Percentiles rank a stretch among this genome's conserved stretches.
These are phyloP conservation scores for Empidonax alnorum DNA, from an alignment of 2,113 vertebrate genomes.

Conservation along the genomic window DNA sequence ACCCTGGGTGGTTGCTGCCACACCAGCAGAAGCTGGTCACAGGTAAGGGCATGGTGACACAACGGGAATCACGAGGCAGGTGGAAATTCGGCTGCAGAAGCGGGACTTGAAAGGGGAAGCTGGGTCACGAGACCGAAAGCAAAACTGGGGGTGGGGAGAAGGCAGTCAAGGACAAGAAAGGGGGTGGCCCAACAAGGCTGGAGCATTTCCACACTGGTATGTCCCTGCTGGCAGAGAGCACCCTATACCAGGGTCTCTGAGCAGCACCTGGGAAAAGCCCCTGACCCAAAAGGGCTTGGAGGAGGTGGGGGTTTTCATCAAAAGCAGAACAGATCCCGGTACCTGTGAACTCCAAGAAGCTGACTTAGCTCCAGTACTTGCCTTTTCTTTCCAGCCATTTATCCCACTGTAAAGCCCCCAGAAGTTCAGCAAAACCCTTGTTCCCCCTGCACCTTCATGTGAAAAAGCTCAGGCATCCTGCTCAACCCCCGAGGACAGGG, in stretches of 20 bases:
- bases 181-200: background rate
- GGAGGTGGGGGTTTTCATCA: background rate
- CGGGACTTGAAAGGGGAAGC: conserved; percentile 31
- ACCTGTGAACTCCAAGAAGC: background rate
- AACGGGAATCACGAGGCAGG: background rate
- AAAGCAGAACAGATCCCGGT: background rate
- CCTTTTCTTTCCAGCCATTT: background rate
- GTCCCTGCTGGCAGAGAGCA: background rate
- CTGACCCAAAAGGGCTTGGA: background rate
- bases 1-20: background rate
- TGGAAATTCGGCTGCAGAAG: conserved; percentile 13
- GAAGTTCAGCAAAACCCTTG: background rate
- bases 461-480: background rate
- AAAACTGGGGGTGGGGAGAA: conserved; percentile 14
- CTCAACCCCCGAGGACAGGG: background rate
- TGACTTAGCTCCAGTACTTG: background rate
- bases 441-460: rapidly evolving
- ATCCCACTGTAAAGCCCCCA: background rate
- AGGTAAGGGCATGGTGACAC: background rate
- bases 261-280: background rate
- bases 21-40: background rate
- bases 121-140: conserved; percentile 44
- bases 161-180: background rate
- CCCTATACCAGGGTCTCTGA: background rate
- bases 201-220: background rate